Conservation (phyloP, 2,797 vertebrate genomes). For the Fundulus diaphanus region DNA sequence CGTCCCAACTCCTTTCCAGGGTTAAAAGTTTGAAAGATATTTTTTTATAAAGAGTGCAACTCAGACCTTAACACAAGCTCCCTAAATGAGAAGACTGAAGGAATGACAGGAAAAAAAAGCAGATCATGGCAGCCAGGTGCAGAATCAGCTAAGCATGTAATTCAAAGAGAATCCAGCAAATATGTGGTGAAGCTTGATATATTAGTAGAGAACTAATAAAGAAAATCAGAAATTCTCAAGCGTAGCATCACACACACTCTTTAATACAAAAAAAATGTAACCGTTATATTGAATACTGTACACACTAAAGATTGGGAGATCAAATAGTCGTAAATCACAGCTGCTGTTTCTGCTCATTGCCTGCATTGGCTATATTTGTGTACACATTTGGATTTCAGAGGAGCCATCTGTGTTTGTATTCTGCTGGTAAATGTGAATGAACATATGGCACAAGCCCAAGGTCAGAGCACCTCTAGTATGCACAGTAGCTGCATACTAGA, state of each 20-base stretch:
- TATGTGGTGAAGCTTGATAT: background rate
- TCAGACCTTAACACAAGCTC: background rate
- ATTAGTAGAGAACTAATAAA: constrained; percentile 5
- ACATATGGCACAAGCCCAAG: constrained; percentile 39
- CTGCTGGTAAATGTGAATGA: constrained; percentile 34
- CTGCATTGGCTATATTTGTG: constrained; percentile 13
- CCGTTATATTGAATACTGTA: background rate
- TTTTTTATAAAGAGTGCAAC: background rate
- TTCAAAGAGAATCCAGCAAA: constrained; percentile 2
- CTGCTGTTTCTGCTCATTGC: constrained; percentile 29
- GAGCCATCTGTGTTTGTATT: constrained; percentile 37
- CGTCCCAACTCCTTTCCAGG: background rate
- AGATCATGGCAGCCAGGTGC: background rate
- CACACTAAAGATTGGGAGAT: constrained; percentile 14
- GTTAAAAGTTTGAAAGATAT: background rate
- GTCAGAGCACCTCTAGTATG: constrained; percentile 41
- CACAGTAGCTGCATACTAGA: constrained; percentile 10
- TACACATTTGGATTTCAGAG: constrained; percentile 21
- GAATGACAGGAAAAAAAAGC: constrained; percentile 3
- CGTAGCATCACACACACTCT: constrained; percentile 4
- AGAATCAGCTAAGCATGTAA: background rate
- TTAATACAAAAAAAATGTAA: background rate
- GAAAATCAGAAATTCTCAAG: background rate
- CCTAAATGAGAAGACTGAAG: background rate
- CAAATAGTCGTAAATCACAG: constrained; percentile 13